Conservation (phyloP, 1,140 invertebrate genomes). For the Zaprionus nigranus region DNA sequence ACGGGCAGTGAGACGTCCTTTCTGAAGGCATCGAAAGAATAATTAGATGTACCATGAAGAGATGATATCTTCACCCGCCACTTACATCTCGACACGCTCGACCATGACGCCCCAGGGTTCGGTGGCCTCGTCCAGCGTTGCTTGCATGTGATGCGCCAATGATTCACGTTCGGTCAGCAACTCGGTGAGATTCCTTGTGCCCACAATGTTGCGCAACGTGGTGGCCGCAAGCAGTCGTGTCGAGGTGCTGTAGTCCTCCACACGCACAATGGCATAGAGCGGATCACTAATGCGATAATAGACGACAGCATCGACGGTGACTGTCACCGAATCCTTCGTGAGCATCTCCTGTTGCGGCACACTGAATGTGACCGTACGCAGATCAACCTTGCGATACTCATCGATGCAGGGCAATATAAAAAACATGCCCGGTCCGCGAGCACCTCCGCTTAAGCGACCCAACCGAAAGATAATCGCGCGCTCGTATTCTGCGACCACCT, state of each 20-base stretch:
- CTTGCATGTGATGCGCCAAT: conserved; percentile 87
- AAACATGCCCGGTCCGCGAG: conserved; percentile 92
- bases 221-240: conserved; percentile 94
- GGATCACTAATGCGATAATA: conserved; percentile 93
- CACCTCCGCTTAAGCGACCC: conserved; percentile 87
- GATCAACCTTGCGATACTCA: conserved; percentile 94
- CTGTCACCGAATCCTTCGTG: conserved; percentile 96
- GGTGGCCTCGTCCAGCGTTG: conserved; percentile 90
- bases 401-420: conserved; percentile 96
- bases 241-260: conserved; percentile 91
- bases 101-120: conserved; percentile 99
- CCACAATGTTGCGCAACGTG: conserved; percentile 95
- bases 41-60: neutral
- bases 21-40: conserved; percentile 84
- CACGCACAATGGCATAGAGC: conserved; percentile 91
- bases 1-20: conserved; percentile 95
- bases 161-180: conserved; percentile 91
- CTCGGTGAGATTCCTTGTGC: conserved; percentile 93
- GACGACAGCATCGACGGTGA: conserved; percentile 96
- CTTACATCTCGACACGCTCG: conserved; percentile 97
- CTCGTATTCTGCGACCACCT: conserved; percentile 91
- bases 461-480: conserved; percentile 95
- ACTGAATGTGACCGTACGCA: conserved; percentile 88
- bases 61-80: conserved; percentile 19
- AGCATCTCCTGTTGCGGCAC: conserved; percentile 89